Base-by-base conservation (phyloP, 2,113 vertebrate genomes). In the Nipponia nippon region DNA sequence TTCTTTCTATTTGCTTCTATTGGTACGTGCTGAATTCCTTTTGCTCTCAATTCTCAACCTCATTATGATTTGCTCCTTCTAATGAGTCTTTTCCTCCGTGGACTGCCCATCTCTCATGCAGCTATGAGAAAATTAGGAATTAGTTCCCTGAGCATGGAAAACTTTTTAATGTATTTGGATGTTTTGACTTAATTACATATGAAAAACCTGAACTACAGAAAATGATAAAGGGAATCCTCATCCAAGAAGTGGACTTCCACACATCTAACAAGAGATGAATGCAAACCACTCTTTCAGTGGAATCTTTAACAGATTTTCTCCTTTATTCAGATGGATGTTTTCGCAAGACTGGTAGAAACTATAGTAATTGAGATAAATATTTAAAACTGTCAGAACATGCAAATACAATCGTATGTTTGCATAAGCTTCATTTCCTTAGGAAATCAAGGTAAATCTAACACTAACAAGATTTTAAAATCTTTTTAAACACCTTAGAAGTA, bases 21-120 rank as follows among this genome's bases (percentile, higher is more conserved):
- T 46, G 5, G 9, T 49, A 67, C 0, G 0, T 46, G 21, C 7
- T 47, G 16, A 83, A 67, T 52, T 67, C 10, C 7, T 58, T 83
- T 66, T 40, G 10, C 30, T 71, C 42, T 66, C 9, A 53, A 71
- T 30, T 56, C 27, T 82, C 61, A 83, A 32, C 14, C 25, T 59
- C 56, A 42, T 4, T 49, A 27, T 36, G 62, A 49, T 36, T 67
- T 80, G 10, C 25, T 79, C 4, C 55, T 91, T 55, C 7, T 61
- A 44, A 50, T 44, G 46, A 71, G 16, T n/a, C 29, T 63, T 34
- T 65, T 79, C 56, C 53, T 91, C 32, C 11, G 16, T 78, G 44
- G 29, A 53, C n/a, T 75, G 8, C 16, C 25, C 16, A 4, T 26
- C 22, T 70, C 11, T 46, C 40, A 42, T 18, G 6, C 2, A 40